Percentiles rank a stretch among this genome's conserved stretches.
phyloP scores from a whole-genome alignment of 2,888 invertebrate species.

The Leptinotarsa peninsularis region DNA sequence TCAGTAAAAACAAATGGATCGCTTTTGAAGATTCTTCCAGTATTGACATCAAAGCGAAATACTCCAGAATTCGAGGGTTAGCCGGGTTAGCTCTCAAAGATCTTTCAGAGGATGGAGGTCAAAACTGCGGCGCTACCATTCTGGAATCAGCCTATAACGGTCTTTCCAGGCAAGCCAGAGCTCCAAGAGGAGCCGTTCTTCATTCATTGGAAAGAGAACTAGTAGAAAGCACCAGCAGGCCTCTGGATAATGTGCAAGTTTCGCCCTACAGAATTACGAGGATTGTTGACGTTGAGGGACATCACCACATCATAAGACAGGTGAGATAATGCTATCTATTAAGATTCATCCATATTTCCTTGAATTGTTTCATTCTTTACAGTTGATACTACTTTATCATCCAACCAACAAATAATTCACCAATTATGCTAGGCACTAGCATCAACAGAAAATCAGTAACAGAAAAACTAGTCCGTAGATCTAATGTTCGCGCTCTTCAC shows the following conservation, averaged over 20 bases:
- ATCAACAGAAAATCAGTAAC: no score
- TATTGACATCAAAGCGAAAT: conserved; percentile 82
- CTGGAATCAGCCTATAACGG: conserved; percentile 68
- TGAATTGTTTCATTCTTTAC: no score
- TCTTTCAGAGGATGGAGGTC: conserved; percentile 64
- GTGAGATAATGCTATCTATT: conserved; percentile 56
- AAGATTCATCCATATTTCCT: no score
- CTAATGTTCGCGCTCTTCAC: no score
- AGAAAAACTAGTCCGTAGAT: no score
- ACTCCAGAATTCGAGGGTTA: conserved; percentile 77
- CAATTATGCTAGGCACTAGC: no score
- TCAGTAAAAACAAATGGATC: conserved; percentile 77
- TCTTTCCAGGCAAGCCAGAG: conserved; percentile 72
- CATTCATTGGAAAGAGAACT: conserved; percentile 76
- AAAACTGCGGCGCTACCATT: conserved; percentile 70
- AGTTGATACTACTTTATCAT: no score
- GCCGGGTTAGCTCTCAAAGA: conserved; percentile 79
- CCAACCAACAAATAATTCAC: no score
- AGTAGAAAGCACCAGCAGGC: conserved; percentile 64
- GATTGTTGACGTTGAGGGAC: conserved; percentile 79
- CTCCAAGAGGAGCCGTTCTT: conserved; percentile 74
- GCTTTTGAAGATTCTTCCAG: conserved; percentile 82
- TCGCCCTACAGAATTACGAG: conserved; percentile 81
- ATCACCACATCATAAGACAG: conserved; percentile 78
- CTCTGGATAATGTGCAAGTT: conserved; percentile 73